Evolutionary conservation across 1,140 invertebrate species (phyloP).

Genomic region (Aphelinus certus): DNA sequence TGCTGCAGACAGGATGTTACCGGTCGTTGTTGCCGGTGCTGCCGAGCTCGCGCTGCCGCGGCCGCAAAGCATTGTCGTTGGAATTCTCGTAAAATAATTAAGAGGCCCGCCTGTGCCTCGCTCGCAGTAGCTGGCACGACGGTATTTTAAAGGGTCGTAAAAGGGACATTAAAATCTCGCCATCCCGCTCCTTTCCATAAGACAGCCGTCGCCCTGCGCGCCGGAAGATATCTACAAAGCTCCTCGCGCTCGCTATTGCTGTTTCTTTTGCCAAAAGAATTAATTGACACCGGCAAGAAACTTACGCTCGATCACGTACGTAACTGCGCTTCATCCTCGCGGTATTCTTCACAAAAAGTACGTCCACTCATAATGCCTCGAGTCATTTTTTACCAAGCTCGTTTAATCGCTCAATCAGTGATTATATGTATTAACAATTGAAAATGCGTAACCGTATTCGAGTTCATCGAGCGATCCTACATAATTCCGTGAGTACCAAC

Average conservation of each 20-base stretch:
- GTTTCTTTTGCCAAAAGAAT: constrained; percentile 20
- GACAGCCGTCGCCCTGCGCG: constrained; percentile 27
- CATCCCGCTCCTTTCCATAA: constrained; percentile 45
- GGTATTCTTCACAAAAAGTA: no score
- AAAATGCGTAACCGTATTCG: no score
- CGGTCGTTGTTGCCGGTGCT: constrained; percentile 55
- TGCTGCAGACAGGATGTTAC: constrained; percentile 59
- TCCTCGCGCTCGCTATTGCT: constrained; percentile 10
- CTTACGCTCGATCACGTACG: neutral
- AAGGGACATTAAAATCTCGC: constrained; percentile 62
- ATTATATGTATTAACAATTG: no score
- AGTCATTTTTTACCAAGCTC: no score
- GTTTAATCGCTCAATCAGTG: no score
- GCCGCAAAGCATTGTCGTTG: constrained; percentile 60
- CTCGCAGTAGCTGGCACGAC: constrained; percentile 52
- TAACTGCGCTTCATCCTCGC: no score
- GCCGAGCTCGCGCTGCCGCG: neutral
- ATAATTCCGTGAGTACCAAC: no score
- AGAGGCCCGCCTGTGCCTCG: constrained; percentile 45
- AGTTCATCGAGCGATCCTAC: no score
- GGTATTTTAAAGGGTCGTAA: constrained; percentile 65
- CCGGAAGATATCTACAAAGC: constrained; percentile 33
- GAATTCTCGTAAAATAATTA: constrained; percentile 67
- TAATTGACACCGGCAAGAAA: constrained; percentile 29
- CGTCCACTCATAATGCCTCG: no score